Evolutionary conservation across 1,140 invertebrate species (phyloP).

Genomic region (Magallana ariakensis): DNA sequence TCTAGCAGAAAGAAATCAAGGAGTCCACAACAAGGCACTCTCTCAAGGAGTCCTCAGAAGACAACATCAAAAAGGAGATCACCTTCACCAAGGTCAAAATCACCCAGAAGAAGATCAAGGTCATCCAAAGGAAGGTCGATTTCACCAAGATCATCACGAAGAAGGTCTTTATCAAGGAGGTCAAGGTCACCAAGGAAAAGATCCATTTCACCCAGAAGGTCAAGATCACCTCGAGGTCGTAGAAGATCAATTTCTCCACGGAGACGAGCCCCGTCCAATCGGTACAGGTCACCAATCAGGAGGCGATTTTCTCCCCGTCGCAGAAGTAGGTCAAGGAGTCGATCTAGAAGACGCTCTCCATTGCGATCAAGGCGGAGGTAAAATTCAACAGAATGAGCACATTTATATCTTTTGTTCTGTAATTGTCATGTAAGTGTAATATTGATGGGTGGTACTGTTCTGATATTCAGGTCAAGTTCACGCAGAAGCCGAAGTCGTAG

Average conservation of each 20-base stretch:
- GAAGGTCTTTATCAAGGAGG: constrained; percentile 45
- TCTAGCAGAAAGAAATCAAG: constrained; percentile 28
- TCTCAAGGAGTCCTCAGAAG: neutral
- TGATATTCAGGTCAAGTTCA: neutral
- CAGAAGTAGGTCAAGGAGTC: constrained; percentile 49
- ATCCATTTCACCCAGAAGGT: constrained; percentile 52
- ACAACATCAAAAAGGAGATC: neutral
- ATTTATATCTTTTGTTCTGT: no score
- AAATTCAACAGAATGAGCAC: neutral
- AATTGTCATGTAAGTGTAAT: no score
- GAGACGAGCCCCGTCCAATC: constrained; percentile 27
- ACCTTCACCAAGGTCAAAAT: neutral
- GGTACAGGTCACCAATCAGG: constrained; percentile 48
- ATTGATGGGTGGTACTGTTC: no score
- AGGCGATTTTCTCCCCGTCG: constrained; percentile 43
- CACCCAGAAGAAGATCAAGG: constrained; percentile 35
- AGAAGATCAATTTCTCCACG: constrained; percentile 53
- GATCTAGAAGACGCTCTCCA: constrained; percentile 50
- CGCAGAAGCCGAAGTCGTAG: constrained; percentile 9
- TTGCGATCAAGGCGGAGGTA: constrained; percentile 37
- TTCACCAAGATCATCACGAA: constrained; percentile 42
- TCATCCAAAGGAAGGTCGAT: constrained; percentile 39
- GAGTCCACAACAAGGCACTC: neutral
- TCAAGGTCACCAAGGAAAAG: constrained; percentile 57
- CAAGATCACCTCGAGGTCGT: constrained; percentile 43